Conservation (phyloP, 2,888 invertebrate genomes). For the Watsonalla cultraria region DNA sequence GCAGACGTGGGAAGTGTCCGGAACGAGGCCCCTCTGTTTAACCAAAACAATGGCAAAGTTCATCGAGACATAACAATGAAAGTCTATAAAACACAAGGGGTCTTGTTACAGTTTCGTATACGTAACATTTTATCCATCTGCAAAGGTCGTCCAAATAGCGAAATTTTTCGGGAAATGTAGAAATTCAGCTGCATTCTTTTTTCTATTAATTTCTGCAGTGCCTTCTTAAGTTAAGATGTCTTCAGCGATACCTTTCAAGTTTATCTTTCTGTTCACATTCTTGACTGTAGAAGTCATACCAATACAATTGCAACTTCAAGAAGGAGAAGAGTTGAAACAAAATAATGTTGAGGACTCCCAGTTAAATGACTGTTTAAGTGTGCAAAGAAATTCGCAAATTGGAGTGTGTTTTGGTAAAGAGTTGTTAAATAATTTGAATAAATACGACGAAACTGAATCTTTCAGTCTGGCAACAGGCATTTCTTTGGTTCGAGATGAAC, state of each 20-base stretch:
- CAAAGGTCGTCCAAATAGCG: constrained; percentile 35
- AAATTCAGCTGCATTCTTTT: constrained; percentile 1
- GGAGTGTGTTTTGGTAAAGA: constrained; percentile 85
- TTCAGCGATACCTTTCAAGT: constrained; percentile 11
- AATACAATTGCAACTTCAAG: constrained; percentile 53
- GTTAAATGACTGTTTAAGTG: constrained; percentile 63
- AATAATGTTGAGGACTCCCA: constrained; percentile 51
- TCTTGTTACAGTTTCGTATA: constrained; percentile 54
- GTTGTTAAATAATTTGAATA: constrained; percentile 81
- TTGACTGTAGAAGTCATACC: constrained; percentile 50
- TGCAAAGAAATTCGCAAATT: constrained; percentile 60
- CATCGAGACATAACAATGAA: constrained; percentile 73
- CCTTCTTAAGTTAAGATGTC: constrained; percentile 19
- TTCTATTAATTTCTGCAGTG: constrained; percentile 1
- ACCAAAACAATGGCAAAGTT: constrained; percentile 74
- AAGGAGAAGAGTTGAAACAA: constrained; percentile 57
- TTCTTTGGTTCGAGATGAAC: constrained; percentile 81
- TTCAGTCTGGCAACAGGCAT: constrained; percentile 83
- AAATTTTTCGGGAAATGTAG: constrained; percentile 18
- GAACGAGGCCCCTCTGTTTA: constrained; percentile 45
- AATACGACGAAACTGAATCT: constrained; percentile 82
- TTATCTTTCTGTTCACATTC: constrained; percentile 26
- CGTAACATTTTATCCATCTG: constrained; percentile 49
- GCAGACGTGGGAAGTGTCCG: constrained; percentile 63
- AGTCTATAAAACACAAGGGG: constrained; percentile 69